Evolutionary conservation across 2,113 vertebrate genomes (phyloP), one percentile per base, ranked within the genome.

Genomic region (Bubo bubo): DNA sequence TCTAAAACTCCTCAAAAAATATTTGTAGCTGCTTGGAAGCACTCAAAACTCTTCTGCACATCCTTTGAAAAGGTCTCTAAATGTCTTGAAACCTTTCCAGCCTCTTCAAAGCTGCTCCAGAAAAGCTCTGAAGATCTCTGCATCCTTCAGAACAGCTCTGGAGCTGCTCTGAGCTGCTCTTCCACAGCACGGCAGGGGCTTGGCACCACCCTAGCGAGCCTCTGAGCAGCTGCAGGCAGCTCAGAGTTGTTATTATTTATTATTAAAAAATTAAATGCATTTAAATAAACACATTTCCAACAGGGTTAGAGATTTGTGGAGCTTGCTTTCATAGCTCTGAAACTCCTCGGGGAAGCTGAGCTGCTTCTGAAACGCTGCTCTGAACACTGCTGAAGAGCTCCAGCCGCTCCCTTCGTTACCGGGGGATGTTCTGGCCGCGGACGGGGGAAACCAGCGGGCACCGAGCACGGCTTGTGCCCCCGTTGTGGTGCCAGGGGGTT

Each of bases 391-490:
- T 4, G 13, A 13, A 32, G 41, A 55, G 66, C 66, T 41, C 59
- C 12, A 5, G 50, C 28, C 21, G 59, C 39, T 55, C 37, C 39
- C 12, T 20, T 30, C 2, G 0, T 13, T 14, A 1, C 0, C 2
- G 18, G 9, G 59, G 79, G 59, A 55, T 43, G 74, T 53, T 32
- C 53, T 3, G 47, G 35, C 35, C 1, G 0, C 0, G 1, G 26
- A 13, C 1, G 4, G 20, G 35, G 50, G n/a, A 7, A 49, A 47
- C 14, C 35, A 27, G 26, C 13, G 6, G 43, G 43, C 52, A 11
- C 58, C 5, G 0, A 32, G 58, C 17, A 6, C 12, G n/a, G 21
- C 5, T 8, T 22, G 15, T 14, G 11, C 17, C 14, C 18, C 3
- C 26, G 6, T 8, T 7, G 21, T 2, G 13, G n/a, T 22, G 28